Evolutionary conservation across 2,797 vertebrate species (phyloP).

Genomic region (Anguilla pacifica): DNA sequence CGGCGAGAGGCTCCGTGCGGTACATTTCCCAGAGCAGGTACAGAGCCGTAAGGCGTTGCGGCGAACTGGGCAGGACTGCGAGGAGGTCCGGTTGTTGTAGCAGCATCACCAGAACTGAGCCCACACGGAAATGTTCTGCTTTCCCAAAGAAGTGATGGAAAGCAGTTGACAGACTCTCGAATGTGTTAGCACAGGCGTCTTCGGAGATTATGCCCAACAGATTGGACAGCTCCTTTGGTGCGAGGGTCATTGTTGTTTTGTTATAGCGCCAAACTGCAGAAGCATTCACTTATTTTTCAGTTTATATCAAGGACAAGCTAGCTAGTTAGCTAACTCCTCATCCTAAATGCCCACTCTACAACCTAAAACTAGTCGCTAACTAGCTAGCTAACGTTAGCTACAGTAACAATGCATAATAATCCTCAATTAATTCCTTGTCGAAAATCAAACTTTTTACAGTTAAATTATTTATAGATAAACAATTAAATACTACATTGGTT

Average conservation of each 20-base stretch:
- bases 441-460: not conserved
- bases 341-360: not conserved
- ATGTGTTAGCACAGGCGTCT: slow-evolving; percentile 90
- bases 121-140: slow-evolving; percentile 92
- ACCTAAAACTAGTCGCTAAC: not conserved
- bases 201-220: slow-evolving; percentile 94
- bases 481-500: not conserved
- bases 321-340: slow-evolving; percentile 26
- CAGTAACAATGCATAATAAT: not conserved
- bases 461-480: not conserved
- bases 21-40: slow-evolving; percentile 99
- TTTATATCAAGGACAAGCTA: slow-evolving; percentile 23
- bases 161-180: slow-evolving; percentile 90
- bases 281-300: not conserved
- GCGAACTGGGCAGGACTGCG: slow-evolving; percentile 80
- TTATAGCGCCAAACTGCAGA: not conserved
- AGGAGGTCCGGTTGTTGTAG: slow-evolving; percentile 92
- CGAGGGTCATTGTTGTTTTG: slow-evolving; percentile 71
- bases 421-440: not conserved
- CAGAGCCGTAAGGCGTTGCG: slow-evolving; percentile 93
- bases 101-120: slow-evolving; percentile 91
- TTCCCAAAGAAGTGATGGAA: slow-evolving; percentile 96
- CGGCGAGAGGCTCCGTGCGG: slow-evolving; percentile 93
- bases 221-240: slow-evolving; percentile 90
- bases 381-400: not conserved